Conservation (phyloP, 2,888 invertebrate genomes). For the Drosophila quinaria region DNA sequence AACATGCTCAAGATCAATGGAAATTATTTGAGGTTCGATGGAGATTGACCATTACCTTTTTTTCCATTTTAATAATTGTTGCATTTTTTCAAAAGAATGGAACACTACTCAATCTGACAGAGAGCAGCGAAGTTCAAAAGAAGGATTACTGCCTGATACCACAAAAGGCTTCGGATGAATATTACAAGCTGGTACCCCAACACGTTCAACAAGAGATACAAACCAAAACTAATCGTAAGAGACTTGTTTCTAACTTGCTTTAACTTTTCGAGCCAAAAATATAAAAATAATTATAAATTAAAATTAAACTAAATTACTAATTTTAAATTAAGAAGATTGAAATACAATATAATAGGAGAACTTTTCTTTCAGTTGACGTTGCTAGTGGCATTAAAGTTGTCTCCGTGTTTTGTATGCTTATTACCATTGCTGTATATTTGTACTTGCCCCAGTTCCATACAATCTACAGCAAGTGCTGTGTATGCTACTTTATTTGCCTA, state of each 20-base stretch:
- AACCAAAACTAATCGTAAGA: neutral
- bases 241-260: neutral
- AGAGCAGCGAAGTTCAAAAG: neutral
- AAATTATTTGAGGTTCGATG: constrained; percentile 31
- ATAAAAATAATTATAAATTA: neutral
- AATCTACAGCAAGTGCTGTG: constrained; percentile 5
- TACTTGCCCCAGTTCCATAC: constrained; percentile 17
- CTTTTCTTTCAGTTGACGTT: constrained; percentile 87
- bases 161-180: neutral
- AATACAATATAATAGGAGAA: neutral
- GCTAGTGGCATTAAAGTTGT: constrained; percentile 71
- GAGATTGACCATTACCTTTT: neutral
- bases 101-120: neutral
- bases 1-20: constrained; percentile 20
- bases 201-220: too few relatives aligned
- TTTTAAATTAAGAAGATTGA: neutral
- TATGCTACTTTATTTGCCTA: constrained; percentile 20
- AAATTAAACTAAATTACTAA: neutral
- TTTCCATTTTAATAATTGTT: neutral
- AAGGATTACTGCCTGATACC: constrained; percentile 19
- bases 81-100: constrained; percentile 10
- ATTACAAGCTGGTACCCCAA: constrained; percentile 4
- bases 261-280: neutral
- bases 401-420: constrained; percentile 89
- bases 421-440: constrained; percentile 86